These are phyloP conservation scores for Eurystomus gularis DNA, from an alignment of 2,113 vertebrate genomes.

Conservation along the genomic window DNA sequence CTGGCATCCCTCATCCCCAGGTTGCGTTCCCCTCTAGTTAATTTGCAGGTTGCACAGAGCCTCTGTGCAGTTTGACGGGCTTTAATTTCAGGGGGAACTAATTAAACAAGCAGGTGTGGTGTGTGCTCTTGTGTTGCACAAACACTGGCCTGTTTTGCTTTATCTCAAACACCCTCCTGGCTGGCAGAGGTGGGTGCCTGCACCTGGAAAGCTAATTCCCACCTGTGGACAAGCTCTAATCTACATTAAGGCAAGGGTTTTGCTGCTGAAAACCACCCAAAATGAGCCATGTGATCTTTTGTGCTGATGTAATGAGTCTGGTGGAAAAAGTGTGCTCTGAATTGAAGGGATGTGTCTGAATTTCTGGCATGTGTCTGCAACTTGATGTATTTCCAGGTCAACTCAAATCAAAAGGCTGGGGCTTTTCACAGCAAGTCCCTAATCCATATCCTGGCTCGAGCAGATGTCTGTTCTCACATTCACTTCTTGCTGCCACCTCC, in stretches of 20 bases:
- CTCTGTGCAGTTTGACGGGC: background rate
- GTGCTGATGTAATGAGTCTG: rapidly evolving
- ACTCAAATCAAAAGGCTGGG: background rate
- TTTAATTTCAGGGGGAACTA: conserved; percentile 21
- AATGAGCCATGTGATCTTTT: background rate
- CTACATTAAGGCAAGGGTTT: background rate
- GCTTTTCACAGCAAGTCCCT: background rate
- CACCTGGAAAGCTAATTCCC: conserved; percentile 6
- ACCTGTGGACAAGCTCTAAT: background rate
- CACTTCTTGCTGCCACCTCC: background rate
- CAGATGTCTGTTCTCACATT: background rate
- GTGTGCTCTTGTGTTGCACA: background rate
- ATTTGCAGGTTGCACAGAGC: background rate
- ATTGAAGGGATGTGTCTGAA: rapidly evolving
- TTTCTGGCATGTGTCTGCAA: background rate
- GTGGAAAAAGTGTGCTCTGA: background rate
- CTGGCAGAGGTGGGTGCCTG: background rate
- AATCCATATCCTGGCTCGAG: background rate
- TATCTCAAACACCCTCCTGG: background rate
- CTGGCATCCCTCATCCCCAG: background rate
- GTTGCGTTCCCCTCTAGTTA: background rate
- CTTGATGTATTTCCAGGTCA: background rate
- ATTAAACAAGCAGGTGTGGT: conserved; percentile 1
- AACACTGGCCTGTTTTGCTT: background rate
- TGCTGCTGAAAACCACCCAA: background rate